Evolutionary conservation across 2,888 invertebrate species (phyloP), one percentile per base, ranked within the genome.

Genomic region (Tiphia femorata): DNA sequence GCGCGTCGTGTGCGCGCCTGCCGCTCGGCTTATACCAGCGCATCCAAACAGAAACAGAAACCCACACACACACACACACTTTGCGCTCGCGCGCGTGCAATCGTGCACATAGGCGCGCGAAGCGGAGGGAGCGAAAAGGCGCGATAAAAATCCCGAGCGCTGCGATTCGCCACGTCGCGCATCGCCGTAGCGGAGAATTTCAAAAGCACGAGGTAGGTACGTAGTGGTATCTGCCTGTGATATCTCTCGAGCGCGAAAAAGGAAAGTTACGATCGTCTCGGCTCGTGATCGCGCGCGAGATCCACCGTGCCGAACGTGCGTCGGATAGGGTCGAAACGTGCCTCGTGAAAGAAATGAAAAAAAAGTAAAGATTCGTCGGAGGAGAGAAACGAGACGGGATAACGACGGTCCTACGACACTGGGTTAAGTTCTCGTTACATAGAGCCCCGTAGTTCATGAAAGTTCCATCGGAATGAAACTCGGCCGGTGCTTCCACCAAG

Each of bases 391-490:
- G 23, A 38, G 33, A 35, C 23, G 33, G 27, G 6, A 6, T 12
- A 38, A 57, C 41, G 19, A 42, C 14, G 29, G 27, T 57, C 54
- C 59, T 56, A 60, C 66, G 69, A 53, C 64, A 57, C 42, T 69
- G 69, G 58, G 20, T 59, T 53, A 62, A 59, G 62, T 64, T 56
- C 50, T 58, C 68, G 66, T 64, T 61, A 64, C 64, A 56, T 37
- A 62, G 42, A 54, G 56, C 54, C 27, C 6, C 35, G 43, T 43
- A 67, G 64, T 67, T 63, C 67, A 70, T 72, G 70, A 73, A 70
- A 70, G 58, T 73, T 73, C 64, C 64, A 73, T 66, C 46, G 64
- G 56, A 56, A 64, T 47, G 60, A 65, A 65, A 58, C 58, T 69
- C 58, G 55, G 50, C 49, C 53, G 46, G 40, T 37, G 48, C 53